Conservation (phyloP, 2,888 invertebrate genomes). For the Perizoma affinitatum region DNA sequence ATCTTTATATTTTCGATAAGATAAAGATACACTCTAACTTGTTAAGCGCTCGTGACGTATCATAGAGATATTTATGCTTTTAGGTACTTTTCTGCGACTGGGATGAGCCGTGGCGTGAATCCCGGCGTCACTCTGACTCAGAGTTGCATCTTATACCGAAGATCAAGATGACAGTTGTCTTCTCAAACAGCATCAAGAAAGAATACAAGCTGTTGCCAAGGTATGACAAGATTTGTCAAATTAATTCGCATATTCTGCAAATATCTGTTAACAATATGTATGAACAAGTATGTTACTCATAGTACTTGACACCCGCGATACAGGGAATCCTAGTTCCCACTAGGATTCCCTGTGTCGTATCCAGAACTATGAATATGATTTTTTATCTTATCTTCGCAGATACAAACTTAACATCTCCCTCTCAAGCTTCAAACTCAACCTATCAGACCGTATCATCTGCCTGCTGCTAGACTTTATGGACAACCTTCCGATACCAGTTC, state of each 20-base stretch:
- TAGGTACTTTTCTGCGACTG: constrained; percentile 82
- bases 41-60: too few species aligned
- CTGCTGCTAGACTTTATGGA: constrained; percentile 86
- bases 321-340: too few species aligned
- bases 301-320: too few species aligned
- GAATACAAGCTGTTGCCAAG: constrained; percentile 88
- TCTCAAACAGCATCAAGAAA: constrained; percentile 90
- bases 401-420: constrained; percentile 90
- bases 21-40: too few species aligned
- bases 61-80: too few species aligned
- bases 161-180: constrained; percentile 85
- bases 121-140: constrained; percentile 88
- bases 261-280: too few species aligned
- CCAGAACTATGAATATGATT: too few species aligned
- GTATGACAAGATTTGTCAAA: constrained; percentile 49
- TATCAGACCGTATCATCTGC: constrained; percentile 89
- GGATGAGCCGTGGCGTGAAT: constrained; percentile 90
- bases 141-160: constrained; percentile 90
- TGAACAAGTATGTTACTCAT: too few species aligned
- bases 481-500: constrained; percentile 73
- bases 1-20: too few species aligned
- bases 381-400: constrained; percentile 65
- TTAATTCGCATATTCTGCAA: too few species aligned
- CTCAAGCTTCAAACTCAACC: constrained; percentile 88
- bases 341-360: too few species aligned